Base-by-base conservation (phyloP, 2,888 invertebrate genomes). In the Fabriciana adippe region DNA sequence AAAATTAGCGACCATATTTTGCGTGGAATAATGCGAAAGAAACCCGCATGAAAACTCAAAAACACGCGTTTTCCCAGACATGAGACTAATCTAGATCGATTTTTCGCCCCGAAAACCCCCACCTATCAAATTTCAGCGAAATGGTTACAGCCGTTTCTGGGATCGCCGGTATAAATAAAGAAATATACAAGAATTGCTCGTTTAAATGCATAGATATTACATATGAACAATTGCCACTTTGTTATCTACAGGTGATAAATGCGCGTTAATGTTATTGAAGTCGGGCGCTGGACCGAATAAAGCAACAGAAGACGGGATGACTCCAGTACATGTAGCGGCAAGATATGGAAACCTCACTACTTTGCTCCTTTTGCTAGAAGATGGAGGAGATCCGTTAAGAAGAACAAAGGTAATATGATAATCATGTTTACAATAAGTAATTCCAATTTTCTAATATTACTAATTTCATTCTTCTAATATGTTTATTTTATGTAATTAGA, bases 211-310 rank as follows among this genome's bases (percentile, higher is more conserved):
- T 18, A 18, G 1, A 6, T 31, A 31, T 4, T 1, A 31, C 8
- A 31, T 31, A 31, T 31, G 8, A 31, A 31, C 6, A 31, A 31
- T 6, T 6, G 6, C 1, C 2, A 41, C 11, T 8, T 35, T 11
- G 35, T 55, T 47, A 35, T 31, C 60, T 67, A 47, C 55, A 92
- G 92, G 92, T 63, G 92, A 92, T 69, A 92, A 92, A 76, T 99
- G 99, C 88, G 99, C 99, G 5, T 94, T 99, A 76, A 99, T 99
- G 99, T 92, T 99, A 72, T 93, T 99, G 50, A 99, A 99, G 88
- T 99, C 99, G 3, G 99, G 99, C 0, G 99, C 99, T 11, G 97
- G 98, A 69, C 98, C 99, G 0, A 99, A 99, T 90, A 95, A 99
- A 71, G 95, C 96, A 3, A 99, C 98, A 69, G 97, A 98, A 85